Evolutionary conservation across 2,797 vertebrate genomes (phyloP), one percentile per base, ranked within the genome.

Genomic region (Tiaroga cobitis): DNA sequence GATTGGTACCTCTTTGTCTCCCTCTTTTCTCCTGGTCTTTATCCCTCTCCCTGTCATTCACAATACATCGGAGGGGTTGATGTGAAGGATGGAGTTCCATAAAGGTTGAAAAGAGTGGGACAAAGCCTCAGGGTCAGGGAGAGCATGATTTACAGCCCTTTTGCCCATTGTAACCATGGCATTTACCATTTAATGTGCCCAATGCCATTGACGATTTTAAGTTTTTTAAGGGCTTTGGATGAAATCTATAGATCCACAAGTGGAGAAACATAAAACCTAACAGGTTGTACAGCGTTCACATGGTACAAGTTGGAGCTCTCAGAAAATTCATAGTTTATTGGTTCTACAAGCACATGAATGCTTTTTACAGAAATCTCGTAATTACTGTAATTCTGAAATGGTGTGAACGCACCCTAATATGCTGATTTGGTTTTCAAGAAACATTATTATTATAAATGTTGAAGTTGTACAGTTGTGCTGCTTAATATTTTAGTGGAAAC

Each of bases 21-120:
- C 91, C 90, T 92, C 91, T 91, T 91, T 92, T 92, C 90, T 92
- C 92, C 91, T 90, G 90, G 91, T 92, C 91, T 90, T 88, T 89
- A 86, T 92, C 86, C 81, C 68, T 80, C 82, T 75, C 43, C 79
- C 61, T 67, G 15, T 70, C 78, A 84, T 41, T 75, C 24, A 54
- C 32, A 49, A 83, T 18, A 75, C 56, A 76, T 34, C 2, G 0
- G 11, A 61, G 29, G 39, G 56, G 49, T 32, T 82, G 67, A 41
- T 41, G 54, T 73, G 54, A 56, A 82, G 19, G 21, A 43, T 46
- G 54, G n/a, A 73, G 51, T 32, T 29, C 68, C 9, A 49, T 26
- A 43, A 73, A 3, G 51, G 29, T 73, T 29, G n/a, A 41, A 61
- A 72, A 43, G 9, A 6, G 0, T 59, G 19, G 37, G 39, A 82